Evolutionary conservation across 2,113 vertebrate species (phyloP).

Genomic region (Turnix velox): DNA sequence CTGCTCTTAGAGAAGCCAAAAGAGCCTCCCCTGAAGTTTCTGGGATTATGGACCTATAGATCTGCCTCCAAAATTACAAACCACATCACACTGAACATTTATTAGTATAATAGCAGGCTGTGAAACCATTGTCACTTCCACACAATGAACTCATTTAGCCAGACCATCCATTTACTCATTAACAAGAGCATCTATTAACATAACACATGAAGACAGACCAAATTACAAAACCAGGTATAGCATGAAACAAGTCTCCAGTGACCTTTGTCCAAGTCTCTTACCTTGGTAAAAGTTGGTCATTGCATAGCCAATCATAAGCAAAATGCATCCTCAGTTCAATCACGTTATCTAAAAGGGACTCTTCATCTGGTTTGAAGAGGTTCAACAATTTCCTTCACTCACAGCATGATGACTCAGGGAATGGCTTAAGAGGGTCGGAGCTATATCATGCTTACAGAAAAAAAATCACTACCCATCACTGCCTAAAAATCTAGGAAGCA

Average conservation of each 20-base stretch:
- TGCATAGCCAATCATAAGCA: background rate
- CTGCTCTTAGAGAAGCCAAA: background rate
- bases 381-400: background rate
- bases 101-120: background rate
- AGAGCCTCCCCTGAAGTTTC: background rate
- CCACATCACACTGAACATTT: background rate
- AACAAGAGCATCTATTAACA: background rate
- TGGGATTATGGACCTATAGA: rapidly evolving
- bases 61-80: background rate
- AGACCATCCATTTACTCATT: too few species aligned
- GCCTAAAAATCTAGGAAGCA: background rate
- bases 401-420: background rate
- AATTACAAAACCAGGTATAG: background rate
- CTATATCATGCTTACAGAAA: background rate
- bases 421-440: background rate
- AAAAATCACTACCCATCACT: background rate
- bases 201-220: background rate
- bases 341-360: background rate
- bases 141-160: rapidly evolving
- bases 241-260: background rate
- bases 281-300: background rate
- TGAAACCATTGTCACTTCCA: background rate
- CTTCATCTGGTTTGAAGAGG: background rate
- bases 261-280: background rate
- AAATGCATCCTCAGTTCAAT: background rate